Evolutionary conservation across 2,888 invertebrate genomes (phyloP).

Genomic region (Lasiommata megera): DNA sequence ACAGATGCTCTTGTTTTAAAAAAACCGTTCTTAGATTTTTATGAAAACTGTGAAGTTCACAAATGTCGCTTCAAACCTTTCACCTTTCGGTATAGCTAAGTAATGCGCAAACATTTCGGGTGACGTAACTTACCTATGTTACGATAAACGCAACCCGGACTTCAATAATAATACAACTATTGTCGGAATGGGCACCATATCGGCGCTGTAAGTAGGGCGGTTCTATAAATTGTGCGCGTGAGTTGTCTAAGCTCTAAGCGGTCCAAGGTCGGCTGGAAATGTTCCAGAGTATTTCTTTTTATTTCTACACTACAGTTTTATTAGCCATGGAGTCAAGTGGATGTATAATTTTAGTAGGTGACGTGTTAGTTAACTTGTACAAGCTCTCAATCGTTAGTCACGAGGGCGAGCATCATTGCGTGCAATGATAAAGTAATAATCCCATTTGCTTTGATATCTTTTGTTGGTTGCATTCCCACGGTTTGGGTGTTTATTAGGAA

Average conservation of each 20-base stretch:
- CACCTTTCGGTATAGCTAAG: neutral
- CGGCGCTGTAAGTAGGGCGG: constrained; percentile 53
- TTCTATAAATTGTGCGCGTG: constrained; percentile 63
- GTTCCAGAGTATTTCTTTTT: constrained; percentile 63
- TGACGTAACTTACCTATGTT: neutral
- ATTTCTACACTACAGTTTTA: constrained; percentile 22
- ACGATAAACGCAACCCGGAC: neutral
- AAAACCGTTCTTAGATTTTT: no score
- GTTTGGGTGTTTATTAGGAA: neutral
- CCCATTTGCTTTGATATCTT: constrained; percentile 7
- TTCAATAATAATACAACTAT: constrained; percentile 11
- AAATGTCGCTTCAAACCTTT: neutral
- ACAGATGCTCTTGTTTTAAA: no score
- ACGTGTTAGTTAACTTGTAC: constrained; percentile 2
- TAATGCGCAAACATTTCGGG: neutral
- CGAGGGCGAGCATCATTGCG: constrained; percentile 1
- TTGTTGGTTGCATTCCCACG: constrained; percentile 3
- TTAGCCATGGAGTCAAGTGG: constrained; percentile 24
- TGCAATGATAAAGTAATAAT: neutral
- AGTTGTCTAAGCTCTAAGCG: constrained; percentile 59
- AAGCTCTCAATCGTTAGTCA: neutral
- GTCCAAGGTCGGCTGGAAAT: constrained; percentile 75
- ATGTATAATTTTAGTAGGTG: constrained; percentile 25
- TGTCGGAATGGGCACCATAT: constrained; percentile 20
- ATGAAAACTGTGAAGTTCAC: no score